Evolutionary conservation across 2,797 vertebrate genomes (phyloP), one percentile per base, ranked within the genome.

Genomic region (Karalla daura): DNA sequence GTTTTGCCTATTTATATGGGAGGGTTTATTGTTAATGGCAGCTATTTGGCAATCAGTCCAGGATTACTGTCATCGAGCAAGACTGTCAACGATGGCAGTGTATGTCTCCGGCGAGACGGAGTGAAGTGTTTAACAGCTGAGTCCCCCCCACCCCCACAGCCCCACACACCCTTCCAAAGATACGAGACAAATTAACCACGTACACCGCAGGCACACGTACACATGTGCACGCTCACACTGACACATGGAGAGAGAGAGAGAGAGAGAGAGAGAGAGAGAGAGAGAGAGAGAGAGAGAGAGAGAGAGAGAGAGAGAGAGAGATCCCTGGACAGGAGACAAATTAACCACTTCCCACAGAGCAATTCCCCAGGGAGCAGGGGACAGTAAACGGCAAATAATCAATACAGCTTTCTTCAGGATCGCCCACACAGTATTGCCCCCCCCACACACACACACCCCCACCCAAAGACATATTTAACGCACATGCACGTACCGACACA

Each of bases 301-400:
- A n/a, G n/a, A n/a, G n/a, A n/a, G n/a, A n/a, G n/a, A n/a, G n/a
- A n/a, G n/a, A n/a, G n/a, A n/a, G n/a, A n/a, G n/a, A n/a, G 49
- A 43, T 52, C 24, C 43, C 50, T 36, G 37, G 84, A 87, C 79
- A 89, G 83, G 82, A 89, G 81, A 90, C 88, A 90, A 89, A 90
- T 91, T 88, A 90, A 89, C 89, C 88, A 88, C 85, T 90, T 91
- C 89, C 83, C 80, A 81, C 76, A 78, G 81, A 78, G 83, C 78
- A 62, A 84, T 85, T 89, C 86, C 79, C 86, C 66, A 70, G 83
- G 73, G 84, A 85, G 71, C 63, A 47, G 65, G 69, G 83, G 84
- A 88, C 88, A 90, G 87, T 88, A 85, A 88, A 86, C 41, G 55
- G 72, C 78, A 54, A 78, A 77, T 85, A 74, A 89, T 90, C 88